Evolutionary conservation across 2,888 invertebrate species (phyloP), one percentile per base, ranked within the genome.

Genomic region (Phaonia tiefii): DNA sequence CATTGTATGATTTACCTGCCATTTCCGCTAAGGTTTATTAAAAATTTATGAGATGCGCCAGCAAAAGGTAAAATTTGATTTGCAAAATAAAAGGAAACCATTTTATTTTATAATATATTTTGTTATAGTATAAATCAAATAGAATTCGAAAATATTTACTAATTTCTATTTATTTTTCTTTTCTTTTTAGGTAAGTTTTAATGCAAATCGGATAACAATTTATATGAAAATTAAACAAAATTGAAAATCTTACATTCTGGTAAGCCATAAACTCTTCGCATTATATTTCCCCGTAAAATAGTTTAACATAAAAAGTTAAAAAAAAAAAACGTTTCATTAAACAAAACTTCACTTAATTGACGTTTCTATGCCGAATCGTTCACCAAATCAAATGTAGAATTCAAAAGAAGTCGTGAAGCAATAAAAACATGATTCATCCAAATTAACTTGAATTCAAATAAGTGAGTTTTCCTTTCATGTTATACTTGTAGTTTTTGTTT

Each of bases 11-110:
- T 76, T 81, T 84, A 83, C 83, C 83, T 83, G 84, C 71, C 79
- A 83, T 83, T 83, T 84, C 83, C 84, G 83, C 71, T 78, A 74
- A 76, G 75, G 73, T 83, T 84, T 82, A 84, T 84, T 84, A 84
- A 83, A 84, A 82, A 85, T 85, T 84, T 84, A 84, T 85, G 85
- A 83, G 83, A 79, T 84, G 80, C 75, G 81, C 76, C 82, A 81
- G 73, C 15, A 10, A 31, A 44, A 66, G n/a, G 22, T n/a, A 58
- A 49, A 67, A 15, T 58, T 44, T 60, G n/a, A 49, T 7, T n/a
- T n/a, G n/a, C n/a, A n/a, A n/a, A 31, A 58, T 25, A 39, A 31
- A 31, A 56, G 31, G n/a, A 65, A 39, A 20, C 20, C 5, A 39
- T 25, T 15, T 39, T 56, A 42, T 66, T 49, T n/a, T 54, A 54